These are phyloP conservation scores for Gryllus bimaculatus DNA, from an alignment of 1,140 invertebrate genomes.

Conservation along the genomic window DNA sequence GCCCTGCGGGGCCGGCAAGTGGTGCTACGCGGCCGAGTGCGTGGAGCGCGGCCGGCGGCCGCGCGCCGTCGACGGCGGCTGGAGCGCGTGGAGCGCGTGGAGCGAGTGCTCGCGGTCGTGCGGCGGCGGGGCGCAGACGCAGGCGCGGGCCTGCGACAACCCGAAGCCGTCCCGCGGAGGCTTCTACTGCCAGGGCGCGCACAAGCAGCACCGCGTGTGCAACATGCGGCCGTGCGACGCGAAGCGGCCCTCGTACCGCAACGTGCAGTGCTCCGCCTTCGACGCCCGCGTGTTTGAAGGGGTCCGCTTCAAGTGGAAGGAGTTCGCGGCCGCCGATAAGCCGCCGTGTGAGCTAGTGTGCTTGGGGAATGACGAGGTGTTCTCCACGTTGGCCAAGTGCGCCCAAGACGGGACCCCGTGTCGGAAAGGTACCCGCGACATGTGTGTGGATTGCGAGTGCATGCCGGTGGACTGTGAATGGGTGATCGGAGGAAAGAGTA, in stretches of 20 bases:
- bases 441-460: constrained; percentile 43
- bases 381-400: constrained; percentile 32
- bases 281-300: constrained; percentile 37
- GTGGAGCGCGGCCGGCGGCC: constrained; percentile 64
- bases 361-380: constrained; percentile 38
- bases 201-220: constrained; percentile 48
- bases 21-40: constrained; percentile 77
- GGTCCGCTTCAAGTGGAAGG: constrained; percentile 39
- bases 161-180: constrained; percentile 70
- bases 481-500: neutral
- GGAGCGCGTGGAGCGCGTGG: constrained; percentile 76
- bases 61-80: constrained; percentile 67
- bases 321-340: constrained; percentile 33
- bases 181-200: constrained; percentile 48
- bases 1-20: constrained; percentile 52
- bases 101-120: constrained; percentile 73
- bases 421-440: constrained; percentile 44
- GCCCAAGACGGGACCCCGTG: constrained; percentile 48
- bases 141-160: constrained; percentile 59
- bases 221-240: constrained; percentile 47
- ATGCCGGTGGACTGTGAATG: neutral
- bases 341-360: constrained; percentile 44
- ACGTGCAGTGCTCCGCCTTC: constrained; percentile 47
- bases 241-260: constrained; percentile 40
- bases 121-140: constrained; percentile 69